Base-by-base conservation (phyloP, 2,797 vertebrate species). In the Alectoris magna region DNA sequence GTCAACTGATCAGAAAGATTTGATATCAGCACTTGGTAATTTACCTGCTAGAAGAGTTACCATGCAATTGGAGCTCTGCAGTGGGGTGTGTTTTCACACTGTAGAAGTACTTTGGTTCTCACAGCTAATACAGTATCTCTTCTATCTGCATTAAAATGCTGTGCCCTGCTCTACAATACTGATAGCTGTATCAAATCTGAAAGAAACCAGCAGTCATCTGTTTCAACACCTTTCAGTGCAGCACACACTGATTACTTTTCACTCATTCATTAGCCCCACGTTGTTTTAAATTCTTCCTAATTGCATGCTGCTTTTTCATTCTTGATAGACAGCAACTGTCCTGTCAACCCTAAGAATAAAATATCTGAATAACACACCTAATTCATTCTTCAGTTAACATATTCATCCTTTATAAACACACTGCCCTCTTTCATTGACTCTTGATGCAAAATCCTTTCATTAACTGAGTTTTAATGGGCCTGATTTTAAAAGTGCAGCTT, bases 281-380 rank as follows among this genome's bases (percentile, higher is more conserved):
- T 91, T 56, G 76, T 96, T 90, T 95, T 72, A 94, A 90, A 84
- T 74, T 94, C 67, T 92, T 60, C 29, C 46, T 93, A 72, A 87
- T 69, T 94, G 80, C 26, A 64, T 41, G 90, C 69, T 90, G 29
- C 31, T 90, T 90, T 91, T 93, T 66, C 27, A 48, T 85, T 95
- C 73, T 27, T 31, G 41, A 70, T 19, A 93, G 64, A 89, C 21
- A 94, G 88, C 60, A 95, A 55, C 68, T 94, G 74, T 89, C 36
- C 72, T 87, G 44, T 43, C 59, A 96, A 67, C 23, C 51, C 62
- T 29, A 90, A 48, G 82, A 94, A 86, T 71, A 59, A 83, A 91
- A 55, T 71, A 34, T 49, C 88, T 76, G 58, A 95, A 93, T 6
- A 78, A 8, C 41, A 84, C 23, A 36, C 58, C 90, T 84, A 91